phyloP scores from a whole-genome alignment of 2,888 invertebrate species.

The Scaptomyza cyrtandrae region DNA sequence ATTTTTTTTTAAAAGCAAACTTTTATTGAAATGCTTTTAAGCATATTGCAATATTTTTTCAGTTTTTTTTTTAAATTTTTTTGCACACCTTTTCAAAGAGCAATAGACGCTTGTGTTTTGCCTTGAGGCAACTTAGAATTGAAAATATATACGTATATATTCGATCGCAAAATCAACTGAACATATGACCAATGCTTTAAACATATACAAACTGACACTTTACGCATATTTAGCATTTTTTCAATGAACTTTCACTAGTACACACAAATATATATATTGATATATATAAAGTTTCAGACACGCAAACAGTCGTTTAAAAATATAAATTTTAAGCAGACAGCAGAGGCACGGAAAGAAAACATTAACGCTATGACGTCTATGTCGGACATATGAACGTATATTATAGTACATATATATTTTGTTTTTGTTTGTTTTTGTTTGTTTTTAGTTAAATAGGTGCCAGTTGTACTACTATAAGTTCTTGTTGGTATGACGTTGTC shows the following conservation, averaged over 20 bases:
- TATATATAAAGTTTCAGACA: conserved; percentile 17
- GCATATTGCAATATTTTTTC: conserved; percentile 31
- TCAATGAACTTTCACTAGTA: conserved; percentile 27
- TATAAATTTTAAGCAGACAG: conserved; percentile 19
- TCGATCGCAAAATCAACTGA: conserved; percentile 32
- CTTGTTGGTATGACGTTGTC: conserved; percentile 1
- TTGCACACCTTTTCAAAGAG: conserved; percentile 43
- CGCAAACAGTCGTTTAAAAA: conserved; percentile 25
- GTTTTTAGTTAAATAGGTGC: conserved; percentile 20
- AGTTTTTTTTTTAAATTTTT: conserved; percentile 3
- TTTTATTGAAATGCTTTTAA: conserved; percentile 26
- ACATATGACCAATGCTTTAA: conserved; percentile 39
- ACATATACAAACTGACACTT: conserved; percentile 44
- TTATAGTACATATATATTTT: background rate
- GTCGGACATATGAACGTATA: conserved; percentile 1
- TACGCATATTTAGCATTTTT: conserved; percentile 49
- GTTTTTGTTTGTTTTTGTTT: conserved; percentile 22
- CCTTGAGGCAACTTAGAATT: conserved; percentile 41
- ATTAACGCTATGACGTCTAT: conserved; percentile 33
- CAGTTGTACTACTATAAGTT: conserved; percentile 26
- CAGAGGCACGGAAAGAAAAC: conserved; percentile 13
- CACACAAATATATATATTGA: background rate
- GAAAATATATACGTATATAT: background rate
- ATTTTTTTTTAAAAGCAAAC: background rate
- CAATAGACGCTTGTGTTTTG: conserved; percentile 64